Base-by-base conservation (phyloP, 2,797 vertebrate genomes). In the Microhierax caerulescens region DNA sequence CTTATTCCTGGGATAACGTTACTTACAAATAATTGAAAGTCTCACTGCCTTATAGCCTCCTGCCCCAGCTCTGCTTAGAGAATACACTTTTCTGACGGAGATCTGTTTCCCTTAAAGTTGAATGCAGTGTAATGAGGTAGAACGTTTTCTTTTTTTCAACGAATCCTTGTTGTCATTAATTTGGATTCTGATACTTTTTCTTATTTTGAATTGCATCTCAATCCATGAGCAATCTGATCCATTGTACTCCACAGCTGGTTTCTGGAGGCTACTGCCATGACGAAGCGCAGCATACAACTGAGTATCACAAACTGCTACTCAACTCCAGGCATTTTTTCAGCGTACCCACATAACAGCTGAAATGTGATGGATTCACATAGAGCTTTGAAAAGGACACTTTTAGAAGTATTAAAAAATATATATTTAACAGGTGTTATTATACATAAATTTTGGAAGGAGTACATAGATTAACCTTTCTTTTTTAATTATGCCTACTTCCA, bases 1-100 rank as follows among this genome's bases (percentile, higher is more conserved):
- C 88, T 97, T 95, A 95, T 96, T 95, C 69, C 96, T 98, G 90
- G 76, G 69, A 75, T 81, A 86, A 70, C 27, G 1, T 96, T 96
- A 96, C 91, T 95, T 73, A 91, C 88, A 89, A 97, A 97, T 97
- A 95, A 97, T 93, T 85, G 93, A 73, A 82, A 93, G 60, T 57
- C 91, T 92, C 78, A 60, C 73, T 78, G 89, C 77, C 75, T 93
- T 74, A 79, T 24, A 86, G 41, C 37, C 54, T 93, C 69, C 61
- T 91, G 57, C 61, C 23, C 28, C 27, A 53, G 37, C 53, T 69
- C 87, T 94, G 61, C 13, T 96, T 60, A 39, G 28, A 48, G 73
- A 90, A 91, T 63, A 93, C 36, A 81, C 69, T 90, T 89, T 93
- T 95, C 82, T 91, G 92, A 76, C 43, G 48, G 53, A 96, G 64